Conservation (phyloP, 2,113 vertebrate genomes). For the Eretmodus cyanostictus region DNA sequence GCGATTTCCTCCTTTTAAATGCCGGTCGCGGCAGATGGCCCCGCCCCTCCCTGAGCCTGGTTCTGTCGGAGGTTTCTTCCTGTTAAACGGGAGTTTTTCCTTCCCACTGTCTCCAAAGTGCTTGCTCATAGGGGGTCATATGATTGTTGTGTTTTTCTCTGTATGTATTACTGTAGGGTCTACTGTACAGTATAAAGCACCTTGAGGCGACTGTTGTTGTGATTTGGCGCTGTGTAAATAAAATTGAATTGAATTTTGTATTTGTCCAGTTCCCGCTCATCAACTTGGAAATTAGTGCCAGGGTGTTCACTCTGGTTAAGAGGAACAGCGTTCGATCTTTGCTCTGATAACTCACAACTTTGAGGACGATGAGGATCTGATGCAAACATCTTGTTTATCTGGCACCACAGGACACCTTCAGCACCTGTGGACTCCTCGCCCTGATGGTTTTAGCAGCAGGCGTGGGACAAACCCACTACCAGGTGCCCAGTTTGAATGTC, state of each 20-base stretch:
- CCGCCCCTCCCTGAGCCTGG: neutral
- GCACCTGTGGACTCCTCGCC: neutral
- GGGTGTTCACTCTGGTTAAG: neutral
- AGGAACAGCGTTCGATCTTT: neutral
- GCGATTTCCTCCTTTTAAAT: accelerated
- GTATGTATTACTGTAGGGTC: neutral
- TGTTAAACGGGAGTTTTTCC: neutral
- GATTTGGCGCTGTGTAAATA: neutral
- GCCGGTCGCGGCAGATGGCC: accelerated
- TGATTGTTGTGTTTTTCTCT: neutral
- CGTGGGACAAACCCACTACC: neutral
- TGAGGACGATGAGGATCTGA: neutral
- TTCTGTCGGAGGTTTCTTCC: accelerated
- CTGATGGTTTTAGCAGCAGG: neutral
- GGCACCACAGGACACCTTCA: neutral
- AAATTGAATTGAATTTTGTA: neutral
- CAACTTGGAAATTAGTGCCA: neutral
- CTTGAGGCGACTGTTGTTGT: neutral
- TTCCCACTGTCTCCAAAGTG: accelerated
- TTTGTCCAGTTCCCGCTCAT: neutral
- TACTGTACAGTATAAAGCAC: accelerated
- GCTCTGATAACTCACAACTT: neutral
- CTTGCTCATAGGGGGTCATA: neutral
- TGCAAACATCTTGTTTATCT: neutral
- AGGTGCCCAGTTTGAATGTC: neutral